Evolutionary conservation across 2,797 vertebrate species (phyloP).

Genomic region (Takifugu ocellatus): DNA sequence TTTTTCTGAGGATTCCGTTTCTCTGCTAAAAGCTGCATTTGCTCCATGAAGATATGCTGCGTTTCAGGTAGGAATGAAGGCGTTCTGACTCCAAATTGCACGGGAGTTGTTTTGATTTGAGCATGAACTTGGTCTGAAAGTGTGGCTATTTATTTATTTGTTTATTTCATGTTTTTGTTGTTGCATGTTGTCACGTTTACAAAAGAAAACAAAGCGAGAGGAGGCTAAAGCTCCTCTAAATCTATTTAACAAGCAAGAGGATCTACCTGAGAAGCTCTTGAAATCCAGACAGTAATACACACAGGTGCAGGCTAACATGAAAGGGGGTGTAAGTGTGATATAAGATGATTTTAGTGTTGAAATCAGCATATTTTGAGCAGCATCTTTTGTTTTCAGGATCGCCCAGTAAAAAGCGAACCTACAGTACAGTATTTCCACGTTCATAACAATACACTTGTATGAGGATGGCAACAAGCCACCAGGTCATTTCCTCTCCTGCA

Average conservation of each 20-base stretch:
- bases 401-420: conserved; percentile 22
- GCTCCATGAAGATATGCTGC: conserved; percentile 31
- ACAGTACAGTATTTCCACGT: conserved; percentile 29
- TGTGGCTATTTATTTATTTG: background rate
- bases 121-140: conserved; percentile 18
- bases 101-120: background rate
- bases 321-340: conserved; percentile 3
- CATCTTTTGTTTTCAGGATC: conserved; percentile 24
- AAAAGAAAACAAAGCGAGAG: conserved; percentile 14
- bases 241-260: conserved; percentile 47
- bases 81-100: background rate
- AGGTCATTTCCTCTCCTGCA: conserved; percentile 67
- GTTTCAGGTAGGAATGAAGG: conserved; percentile 41
- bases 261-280: conserved; percentile 51
- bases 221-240: conserved; percentile 59
- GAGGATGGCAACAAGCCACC: conserved; percentile 26
- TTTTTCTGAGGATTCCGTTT: conserved; percentile 8
- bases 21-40: background rate
- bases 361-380: background rate
- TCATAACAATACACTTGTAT: conserved; percentile 50
- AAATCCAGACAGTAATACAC: conserved; percentile 17
- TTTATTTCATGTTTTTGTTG: background rate
- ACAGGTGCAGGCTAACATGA: conserved; percentile 1
- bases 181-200: conserved; percentile 17
- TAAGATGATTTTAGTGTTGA: background rate